Conservation (phyloP, 37 sponge, comb jelly and placozoan genomes). For the Theonella swinhoei region DNA sequence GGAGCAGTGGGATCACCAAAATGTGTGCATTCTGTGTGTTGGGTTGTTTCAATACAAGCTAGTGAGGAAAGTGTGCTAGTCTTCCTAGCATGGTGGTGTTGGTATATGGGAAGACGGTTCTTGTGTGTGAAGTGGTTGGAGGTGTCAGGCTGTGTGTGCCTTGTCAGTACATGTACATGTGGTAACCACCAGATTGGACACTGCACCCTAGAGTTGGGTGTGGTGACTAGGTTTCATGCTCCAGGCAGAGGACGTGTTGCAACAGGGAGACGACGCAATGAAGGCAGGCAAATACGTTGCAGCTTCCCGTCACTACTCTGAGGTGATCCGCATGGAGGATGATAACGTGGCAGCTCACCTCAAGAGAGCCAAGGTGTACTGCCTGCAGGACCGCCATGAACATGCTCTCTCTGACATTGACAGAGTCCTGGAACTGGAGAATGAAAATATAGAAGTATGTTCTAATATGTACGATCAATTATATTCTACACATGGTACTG, state of each 20-base stretch:
- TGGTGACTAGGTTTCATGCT: no score
- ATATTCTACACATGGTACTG: no score
- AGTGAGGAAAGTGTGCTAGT: no score
- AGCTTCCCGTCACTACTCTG: neutral
- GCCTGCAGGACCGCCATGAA: neutral
- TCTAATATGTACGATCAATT: no score
- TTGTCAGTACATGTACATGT: no score
- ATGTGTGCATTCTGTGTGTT: neutral
- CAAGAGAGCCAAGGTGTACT: neutral
- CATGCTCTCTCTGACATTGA: neutral
- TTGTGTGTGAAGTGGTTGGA: no score
- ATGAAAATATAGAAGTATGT: neutral
- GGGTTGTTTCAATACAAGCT: no score
- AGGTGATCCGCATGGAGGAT: neutral
- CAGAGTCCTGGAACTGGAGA: neutral
- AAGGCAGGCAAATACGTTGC: neutral
- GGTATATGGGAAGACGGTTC: no score
- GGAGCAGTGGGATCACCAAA: neutral
- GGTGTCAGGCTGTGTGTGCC: no score
- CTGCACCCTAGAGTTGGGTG: no score
- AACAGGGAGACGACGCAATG: neutral
- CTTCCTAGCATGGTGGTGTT: no score
- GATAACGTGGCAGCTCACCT: neutral
- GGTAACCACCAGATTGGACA: no score
- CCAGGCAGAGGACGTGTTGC: neutral